A percentile compares a stretch with the other conserved stretches of the same genome.
These are phyloP conservation scores for Eledona agricola DNA, from an alignment of 2,888 invertebrate species.

Conservation along the genomic window DNA sequence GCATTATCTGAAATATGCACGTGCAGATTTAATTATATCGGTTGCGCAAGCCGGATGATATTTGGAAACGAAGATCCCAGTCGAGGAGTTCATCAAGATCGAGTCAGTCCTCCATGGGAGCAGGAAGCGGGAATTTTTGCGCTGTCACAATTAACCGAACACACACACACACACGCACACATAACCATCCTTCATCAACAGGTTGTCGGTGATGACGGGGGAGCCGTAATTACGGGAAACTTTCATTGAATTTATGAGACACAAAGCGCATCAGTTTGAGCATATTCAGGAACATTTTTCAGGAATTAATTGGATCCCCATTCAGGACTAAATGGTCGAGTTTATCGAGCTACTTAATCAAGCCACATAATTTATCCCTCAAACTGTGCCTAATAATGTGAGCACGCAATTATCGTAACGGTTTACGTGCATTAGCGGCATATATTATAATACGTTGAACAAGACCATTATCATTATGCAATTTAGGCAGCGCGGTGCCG, in stretches of 20 bases:
- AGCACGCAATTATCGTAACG: constrained; percentile 37
- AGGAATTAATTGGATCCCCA: constrained; percentile 36
- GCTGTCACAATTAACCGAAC: constrained; percentile 6
- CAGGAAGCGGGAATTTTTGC: constrained; percentile 19
- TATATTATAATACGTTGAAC: constrained; percentile 33
- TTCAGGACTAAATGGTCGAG: constrained; percentile 33
- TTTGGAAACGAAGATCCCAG: too few relatives aligned
- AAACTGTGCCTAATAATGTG: constrained; percentile 31
- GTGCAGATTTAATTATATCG: constrained; percentile 28
- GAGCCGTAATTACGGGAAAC: constrained; percentile 6
- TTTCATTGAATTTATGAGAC: constrained; percentile 11
- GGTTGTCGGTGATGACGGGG: not conserved
- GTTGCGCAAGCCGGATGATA: too few relatives aligned
- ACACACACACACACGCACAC: not conserved
- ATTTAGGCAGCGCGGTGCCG: constrained; percentile 13
- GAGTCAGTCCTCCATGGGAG: constrained; percentile 6
- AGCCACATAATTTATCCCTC: constrained; percentile 34
- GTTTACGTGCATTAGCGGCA: constrained; percentile 31
- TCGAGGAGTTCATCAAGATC: too few relatives aligned
- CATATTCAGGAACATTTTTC: constrained; percentile 25
- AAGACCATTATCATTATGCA: constrained; percentile 33
- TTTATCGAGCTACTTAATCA: constrained; percentile 37
- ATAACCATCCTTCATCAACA: constrained; percentile 13
- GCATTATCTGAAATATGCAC: constrained; percentile 28
- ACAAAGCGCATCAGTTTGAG: constrained; percentile 22